A percentile compares a stretch with the other conserved stretches of the same genome.
phyloP scores from a whole-genome alignment of 2,113 vertebrate species.

The Cynopterus brachyotis region DNA sequence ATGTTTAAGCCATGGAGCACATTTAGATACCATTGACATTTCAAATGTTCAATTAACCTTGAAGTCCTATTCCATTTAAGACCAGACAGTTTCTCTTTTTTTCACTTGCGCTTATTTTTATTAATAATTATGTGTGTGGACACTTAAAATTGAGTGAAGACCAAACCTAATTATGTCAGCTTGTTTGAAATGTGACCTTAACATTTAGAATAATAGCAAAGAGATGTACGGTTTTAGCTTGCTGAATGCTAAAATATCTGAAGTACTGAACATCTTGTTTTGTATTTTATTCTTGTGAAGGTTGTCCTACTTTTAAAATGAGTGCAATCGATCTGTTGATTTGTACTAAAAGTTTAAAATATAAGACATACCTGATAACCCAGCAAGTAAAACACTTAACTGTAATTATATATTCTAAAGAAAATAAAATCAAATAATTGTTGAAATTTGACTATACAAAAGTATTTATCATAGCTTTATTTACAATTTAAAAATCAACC shows the following conservation, averaged over 20 bases:
- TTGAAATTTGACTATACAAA: neutral
- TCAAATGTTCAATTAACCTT: slow-evolving; percentile 1
- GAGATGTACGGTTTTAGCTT: neutral
- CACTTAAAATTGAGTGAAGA: neutral
- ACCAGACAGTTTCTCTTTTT: neutral
- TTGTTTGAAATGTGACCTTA: neutral
- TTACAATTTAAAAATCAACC: neutral
- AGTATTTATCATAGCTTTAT: neutral
- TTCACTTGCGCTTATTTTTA: neutral
- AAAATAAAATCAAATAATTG: neutral
- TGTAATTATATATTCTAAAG: neutral
- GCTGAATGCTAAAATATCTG: neutral
- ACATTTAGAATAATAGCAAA: slow-evolving; percentile 24
- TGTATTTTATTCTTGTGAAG: neutral
- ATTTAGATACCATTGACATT: neutral
- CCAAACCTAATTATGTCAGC: neutral
- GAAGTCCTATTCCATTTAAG: neutral
- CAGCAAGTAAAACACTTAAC: neutral
- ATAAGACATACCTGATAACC: neutral
- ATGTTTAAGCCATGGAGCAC: neutral
- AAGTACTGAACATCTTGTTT: slow-evolving; percentile 20
- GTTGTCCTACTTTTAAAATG: neutral
- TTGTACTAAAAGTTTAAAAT: slow-evolving; percentile 22
- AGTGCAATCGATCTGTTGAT: neutral
- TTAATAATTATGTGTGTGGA: neutral